Evolutionary conservation across 1,140 invertebrate species (phyloP), one percentile per base, ranked within the genome.

Genomic region (Vanessa atalanta): DNA sequence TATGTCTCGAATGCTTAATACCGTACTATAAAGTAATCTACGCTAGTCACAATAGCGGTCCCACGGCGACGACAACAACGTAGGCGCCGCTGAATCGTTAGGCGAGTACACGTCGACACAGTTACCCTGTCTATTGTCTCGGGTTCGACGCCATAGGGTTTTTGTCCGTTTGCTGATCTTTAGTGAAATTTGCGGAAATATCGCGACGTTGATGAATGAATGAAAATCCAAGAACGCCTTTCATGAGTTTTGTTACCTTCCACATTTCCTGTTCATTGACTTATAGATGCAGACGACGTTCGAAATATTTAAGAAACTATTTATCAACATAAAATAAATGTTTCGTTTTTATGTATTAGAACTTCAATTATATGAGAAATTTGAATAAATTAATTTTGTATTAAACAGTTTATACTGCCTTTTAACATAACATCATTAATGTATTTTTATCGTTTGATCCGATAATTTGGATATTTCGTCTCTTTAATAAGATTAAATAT

Each of bases 81-180:
- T 61, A 31, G 57, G 57, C 57, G 57, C 57, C 23, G 14, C 23
- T 61, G 26, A 61, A 61, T 61, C 31, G 57, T 37, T 31, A 37
- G 57, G 20, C 55, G 55, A 61, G 66, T 69, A 69, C 55, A 47
- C 20, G 64, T 23, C 70, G 73, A 71, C 76, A 80, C 75, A 79
- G 77, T 81, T 81, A 77, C 67, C 68, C 68, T 70, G 79, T 73
- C 61, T 65, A 81, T 81, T 81, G 79, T 81, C 76, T 81, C 75
- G 70, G 64, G 79, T 76, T 79, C 70, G 75, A 73, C 57, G 78
- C 57, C 70, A 70, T 68, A 67, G 57, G 16, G 72, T 81, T 81
- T 81, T 81, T 81, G 71, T 75, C 65, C 26, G 60, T 65, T 75
- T 12, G 53, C 64, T 23, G 64, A 76, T 77, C 74, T 75, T 65